Evolutionary conservation across 2,888 invertebrate genomes (phyloP).

Genomic region (Pyrochroa serraticornis): DNA sequence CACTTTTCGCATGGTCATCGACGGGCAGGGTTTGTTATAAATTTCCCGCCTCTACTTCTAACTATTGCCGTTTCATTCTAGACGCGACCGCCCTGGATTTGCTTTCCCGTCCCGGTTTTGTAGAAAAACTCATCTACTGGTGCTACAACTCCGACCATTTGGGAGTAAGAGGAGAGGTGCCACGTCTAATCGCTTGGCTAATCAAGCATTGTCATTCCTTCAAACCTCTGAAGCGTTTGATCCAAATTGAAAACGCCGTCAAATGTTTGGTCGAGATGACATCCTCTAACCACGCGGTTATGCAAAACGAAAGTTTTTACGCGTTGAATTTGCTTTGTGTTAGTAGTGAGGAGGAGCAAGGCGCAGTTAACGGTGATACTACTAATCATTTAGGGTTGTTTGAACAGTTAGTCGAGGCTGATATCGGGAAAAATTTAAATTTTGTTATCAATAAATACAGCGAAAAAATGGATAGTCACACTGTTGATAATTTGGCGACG

Average conservation of each 20-base stretch:
- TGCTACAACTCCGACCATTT: slow-evolving; percentile 78
- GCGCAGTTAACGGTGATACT: slow-evolving; percentile 1
- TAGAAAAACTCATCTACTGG: slow-evolving; percentile 75
- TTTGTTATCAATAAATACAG: slow-evolving; percentile 51
- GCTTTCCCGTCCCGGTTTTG: slow-evolving; percentile 66
- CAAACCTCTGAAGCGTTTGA: slow-evolving; percentile 51
- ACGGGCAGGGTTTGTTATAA: slow-evolving; percentile 71
- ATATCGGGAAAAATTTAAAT: slow-evolving; percentile 51
- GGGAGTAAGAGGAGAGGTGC: slow-evolving; percentile 84
- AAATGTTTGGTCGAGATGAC: slow-evolving; percentile 82
- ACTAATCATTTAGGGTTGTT: slow-evolving; percentile 12
- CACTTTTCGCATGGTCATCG: slow-evolving; percentile 84
- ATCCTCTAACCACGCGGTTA: slow-evolving; percentile 80
- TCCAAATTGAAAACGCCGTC: slow-evolving; percentile 71
- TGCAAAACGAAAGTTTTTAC: slow-evolving; percentile 84
- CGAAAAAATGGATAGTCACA: slow-evolving; percentile 51
- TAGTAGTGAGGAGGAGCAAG: slow-evolving; percentile 38
- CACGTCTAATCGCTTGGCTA: slow-evolving; percentile 78
- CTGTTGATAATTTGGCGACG: slow-evolving; percentile 49
- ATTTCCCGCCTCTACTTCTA: not conserved
- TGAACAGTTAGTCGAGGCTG: slow-evolving; percentile 43
- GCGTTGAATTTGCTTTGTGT: slow-evolving; percentile 70
- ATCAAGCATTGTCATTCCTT: slow-evolving; percentile 70
- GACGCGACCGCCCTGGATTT: slow-evolving; percentile 74
- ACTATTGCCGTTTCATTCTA: slow-evolving; percentile 48